Evolutionary conservation across 2,888 invertebrate genomes (phyloP).

Genomic region (Ichneumoninae sp.): DNA sequence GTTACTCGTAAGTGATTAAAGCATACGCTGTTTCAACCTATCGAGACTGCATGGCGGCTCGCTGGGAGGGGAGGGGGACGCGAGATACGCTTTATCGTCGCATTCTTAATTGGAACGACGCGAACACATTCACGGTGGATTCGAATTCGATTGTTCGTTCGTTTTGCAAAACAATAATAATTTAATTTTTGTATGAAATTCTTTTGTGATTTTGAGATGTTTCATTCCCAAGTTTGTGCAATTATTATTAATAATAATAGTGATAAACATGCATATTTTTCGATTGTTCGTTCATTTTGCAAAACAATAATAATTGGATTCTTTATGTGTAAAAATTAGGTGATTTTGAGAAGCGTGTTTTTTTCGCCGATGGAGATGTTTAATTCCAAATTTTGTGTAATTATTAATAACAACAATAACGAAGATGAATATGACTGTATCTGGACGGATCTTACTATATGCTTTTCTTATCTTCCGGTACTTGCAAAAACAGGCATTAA

Average conservation of each 20-base stretch:
- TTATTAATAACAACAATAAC: neutral
- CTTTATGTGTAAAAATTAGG: neutral
- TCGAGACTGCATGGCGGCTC: conserved; percentile 30
- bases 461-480: too few relatives aligned
- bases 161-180: neutral
- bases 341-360: too few relatives aligned
- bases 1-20: conserved; percentile 77
- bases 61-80: conserved; percentile 4
- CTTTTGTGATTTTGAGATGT: too few relatives aligned
- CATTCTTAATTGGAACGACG: conserved; percentile 46
- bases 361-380: too few relatives aligned
- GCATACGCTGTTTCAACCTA: conserved; percentile 68
- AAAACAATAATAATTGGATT: neutral
- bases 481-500: too few relatives aligned
- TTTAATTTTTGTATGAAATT: too few relatives aligned
- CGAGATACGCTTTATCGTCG: conserved; percentile 26
- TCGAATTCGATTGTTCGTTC: neutral
- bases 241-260: neutral
- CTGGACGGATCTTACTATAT: too few relatives aligned
- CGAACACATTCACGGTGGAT: neutral
- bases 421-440: neutral
- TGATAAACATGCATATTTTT: neutral
- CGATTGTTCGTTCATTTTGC: neutral
- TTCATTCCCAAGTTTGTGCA: neutral
- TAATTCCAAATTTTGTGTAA: neutral